Conservation (phyloP, 2,888 invertebrate species). For the Cylindroiulus punctatus region DNA sequence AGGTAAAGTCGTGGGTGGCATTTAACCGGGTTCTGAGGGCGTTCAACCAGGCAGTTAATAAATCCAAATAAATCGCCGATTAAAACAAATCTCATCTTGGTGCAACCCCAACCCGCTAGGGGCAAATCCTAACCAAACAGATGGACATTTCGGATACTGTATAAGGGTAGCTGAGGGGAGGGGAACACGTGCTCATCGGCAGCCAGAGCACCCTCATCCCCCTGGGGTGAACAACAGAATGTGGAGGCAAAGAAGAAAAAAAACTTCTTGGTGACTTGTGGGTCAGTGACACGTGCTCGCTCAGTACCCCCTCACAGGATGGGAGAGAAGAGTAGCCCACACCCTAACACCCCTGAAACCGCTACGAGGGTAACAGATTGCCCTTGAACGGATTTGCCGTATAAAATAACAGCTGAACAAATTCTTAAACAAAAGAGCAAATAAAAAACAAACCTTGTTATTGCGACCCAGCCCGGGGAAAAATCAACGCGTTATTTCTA, state of each 20-base stretch:
- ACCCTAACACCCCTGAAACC: background rate
- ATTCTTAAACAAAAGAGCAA: conserved; percentile 18
- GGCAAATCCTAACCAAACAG: background rate
- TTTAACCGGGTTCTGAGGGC: background rate
- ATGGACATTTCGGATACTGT: background rate
- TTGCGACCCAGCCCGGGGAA: background rate
- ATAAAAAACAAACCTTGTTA: background rate
- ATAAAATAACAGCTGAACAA: conserved; percentile 18
- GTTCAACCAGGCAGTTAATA: background rate
- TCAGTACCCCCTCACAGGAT: background rate
- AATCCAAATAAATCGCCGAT: background rate
- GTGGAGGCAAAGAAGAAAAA: background rate
- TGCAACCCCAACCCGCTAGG: too few species aligned
- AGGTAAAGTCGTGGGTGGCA: background rate
- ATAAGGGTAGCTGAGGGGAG: background rate
- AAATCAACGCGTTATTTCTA: background rate
- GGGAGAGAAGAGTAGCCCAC: too few species aligned
- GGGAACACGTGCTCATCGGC: background rate
- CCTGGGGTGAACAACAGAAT: background rate
- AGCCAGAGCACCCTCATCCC: background rate
- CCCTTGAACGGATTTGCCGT: background rate
- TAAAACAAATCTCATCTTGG: too few species aligned
- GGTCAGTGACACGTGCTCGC: background rate
- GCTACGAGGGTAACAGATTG: background rate
- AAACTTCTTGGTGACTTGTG: background rate